A percentile compares a stretch with the other conserved stretches of the same genome.
Conservation (phyloP, 1,140 invertebrate genomes). For the Atta colombica region DNA sequence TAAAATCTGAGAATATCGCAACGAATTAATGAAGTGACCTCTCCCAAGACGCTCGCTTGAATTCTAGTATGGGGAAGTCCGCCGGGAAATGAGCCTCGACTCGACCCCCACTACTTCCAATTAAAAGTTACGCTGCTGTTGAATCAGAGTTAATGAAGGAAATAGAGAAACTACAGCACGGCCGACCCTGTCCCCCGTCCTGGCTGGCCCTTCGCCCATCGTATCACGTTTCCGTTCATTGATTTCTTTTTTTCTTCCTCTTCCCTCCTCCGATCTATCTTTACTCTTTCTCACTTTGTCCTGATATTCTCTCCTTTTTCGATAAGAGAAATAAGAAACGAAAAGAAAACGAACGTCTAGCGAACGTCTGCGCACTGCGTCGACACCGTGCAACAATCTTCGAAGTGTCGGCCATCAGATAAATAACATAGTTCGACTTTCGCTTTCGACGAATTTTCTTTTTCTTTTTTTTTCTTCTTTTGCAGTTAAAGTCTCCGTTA, state of each 20-base stretch:
- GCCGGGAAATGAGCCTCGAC: constrained; percentile 84
- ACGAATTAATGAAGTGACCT: constrained; percentile 79
- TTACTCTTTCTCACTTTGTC: constrained; percentile 27
- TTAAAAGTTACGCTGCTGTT: constrained; percentile 85
- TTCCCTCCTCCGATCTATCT: constrained; percentile 24
- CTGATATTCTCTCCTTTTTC: constrained; percentile 20
- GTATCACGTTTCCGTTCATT: constrained; percentile 77
- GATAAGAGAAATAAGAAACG: constrained; percentile 27
- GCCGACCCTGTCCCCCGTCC: constrained; percentile 66
- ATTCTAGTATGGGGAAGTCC: constrained; percentile 81
- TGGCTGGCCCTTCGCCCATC: constrained; percentile 68
- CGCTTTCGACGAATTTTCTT: constrained; percentile 40
- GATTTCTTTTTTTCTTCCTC: constrained; percentile 73
- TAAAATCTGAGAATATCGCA: constrained; percentile 69
- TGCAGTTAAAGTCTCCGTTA: constrained; percentile 49
- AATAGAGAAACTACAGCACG: constrained; percentile 83
- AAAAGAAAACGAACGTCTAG: constrained; percentile 4
- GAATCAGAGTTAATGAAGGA: constrained; percentile 85
- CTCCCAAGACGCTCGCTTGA: constrained; percentile 80
- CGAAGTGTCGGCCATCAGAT: constrained; percentile 35
- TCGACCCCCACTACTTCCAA: constrained; percentile 84
- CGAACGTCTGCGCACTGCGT: constrained; percentile 47
- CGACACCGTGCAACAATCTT: constrained; percentile 65
- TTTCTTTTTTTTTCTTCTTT: constrained; percentile 11
- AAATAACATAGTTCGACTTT: constrained; percentile 54